A percentile compares a stretch with the other conserved stretches of the same genome.
These are phyloP conservation scores for Pica pica DNA, from an alignment of 2,113 vertebrate genomes.

Conservation along the genomic window DNA sequence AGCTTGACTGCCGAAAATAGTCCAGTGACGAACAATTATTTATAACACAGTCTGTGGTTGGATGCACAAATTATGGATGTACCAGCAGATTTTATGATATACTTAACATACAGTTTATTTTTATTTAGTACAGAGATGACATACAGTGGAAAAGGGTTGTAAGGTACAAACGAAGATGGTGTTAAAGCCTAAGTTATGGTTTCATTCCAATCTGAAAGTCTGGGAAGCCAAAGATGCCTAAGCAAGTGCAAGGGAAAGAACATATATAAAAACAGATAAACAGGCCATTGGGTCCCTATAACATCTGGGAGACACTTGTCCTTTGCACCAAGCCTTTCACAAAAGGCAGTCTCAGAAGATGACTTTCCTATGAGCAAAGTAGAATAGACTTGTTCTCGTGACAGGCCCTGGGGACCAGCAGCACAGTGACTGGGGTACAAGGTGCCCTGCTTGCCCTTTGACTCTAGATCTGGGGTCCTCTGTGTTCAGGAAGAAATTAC, in stretches of 20 bases:
- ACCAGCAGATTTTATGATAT: not conserved
- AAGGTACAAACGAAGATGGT: not conserved
- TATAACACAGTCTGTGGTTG: not conserved
- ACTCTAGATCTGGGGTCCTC: not conserved
- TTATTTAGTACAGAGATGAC: not conserved
- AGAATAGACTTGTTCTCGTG: rapidly evolving
- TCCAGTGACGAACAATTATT: not conserved
- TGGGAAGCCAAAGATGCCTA: not conserved
- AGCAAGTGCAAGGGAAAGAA: not conserved
- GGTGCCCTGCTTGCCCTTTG: not conserved
- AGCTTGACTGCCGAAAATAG: not conserved
- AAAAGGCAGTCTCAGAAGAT: not conserved
- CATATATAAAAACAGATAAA: not conserved
- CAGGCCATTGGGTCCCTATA: not conserved
- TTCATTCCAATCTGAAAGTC: not conserved
- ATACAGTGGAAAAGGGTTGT: not conserved
- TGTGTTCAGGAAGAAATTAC: not conserved
- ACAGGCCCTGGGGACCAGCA: not conserved
- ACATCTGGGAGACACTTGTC: not conserved
- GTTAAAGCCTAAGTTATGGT: not conserved
- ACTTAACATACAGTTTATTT: conserved; percentile 4
- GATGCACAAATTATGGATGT: conserved; percentile 16
- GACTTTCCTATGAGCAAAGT: not conserved
- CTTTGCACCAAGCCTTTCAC: not conserved
- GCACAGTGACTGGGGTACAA: rapidly evolving